Evolutionary conservation across 2,113 vertebrate species (phyloP).

Genomic region (Actinemys pallida): DNA sequence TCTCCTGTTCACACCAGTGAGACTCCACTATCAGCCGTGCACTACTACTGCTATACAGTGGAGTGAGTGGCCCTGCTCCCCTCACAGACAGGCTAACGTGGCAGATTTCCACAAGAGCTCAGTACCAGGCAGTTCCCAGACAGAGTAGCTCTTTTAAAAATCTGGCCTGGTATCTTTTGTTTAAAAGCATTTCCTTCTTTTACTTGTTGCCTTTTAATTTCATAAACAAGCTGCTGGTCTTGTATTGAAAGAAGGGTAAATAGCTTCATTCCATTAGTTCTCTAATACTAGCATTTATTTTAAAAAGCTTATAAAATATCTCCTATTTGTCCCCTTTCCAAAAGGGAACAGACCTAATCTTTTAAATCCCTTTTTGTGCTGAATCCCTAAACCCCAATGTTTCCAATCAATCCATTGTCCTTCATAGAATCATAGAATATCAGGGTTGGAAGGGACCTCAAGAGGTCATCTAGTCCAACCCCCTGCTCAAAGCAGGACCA

Average conservation of each 20-base stretch:
- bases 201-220: background rate
- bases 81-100: background rate
- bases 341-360: background rate
- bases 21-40: background rate
- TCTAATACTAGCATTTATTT: background rate
- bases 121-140: background rate
- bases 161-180: background rate
- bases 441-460: too few species aligned
- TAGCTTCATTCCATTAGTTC: background rate
- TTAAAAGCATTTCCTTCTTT: background rate
- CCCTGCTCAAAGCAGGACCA: too few species aligned
- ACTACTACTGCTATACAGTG: background rate
- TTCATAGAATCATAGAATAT: background rate
- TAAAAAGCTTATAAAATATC: background rate
- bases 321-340: background rate
- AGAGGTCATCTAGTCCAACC: too few species aligned
- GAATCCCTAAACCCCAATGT: background rate
- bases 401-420: background rate
- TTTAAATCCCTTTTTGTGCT: background rate
- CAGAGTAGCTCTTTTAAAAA: background rate
- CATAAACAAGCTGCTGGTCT: background rate
- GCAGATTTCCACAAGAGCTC: background rate
- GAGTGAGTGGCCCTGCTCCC: background rate
- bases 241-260: background rate
- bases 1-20: background rate